phyloP scores from a whole-genome alignment of 2,797 vertebrate species.

The Halcyon leucocephala region DNA sequence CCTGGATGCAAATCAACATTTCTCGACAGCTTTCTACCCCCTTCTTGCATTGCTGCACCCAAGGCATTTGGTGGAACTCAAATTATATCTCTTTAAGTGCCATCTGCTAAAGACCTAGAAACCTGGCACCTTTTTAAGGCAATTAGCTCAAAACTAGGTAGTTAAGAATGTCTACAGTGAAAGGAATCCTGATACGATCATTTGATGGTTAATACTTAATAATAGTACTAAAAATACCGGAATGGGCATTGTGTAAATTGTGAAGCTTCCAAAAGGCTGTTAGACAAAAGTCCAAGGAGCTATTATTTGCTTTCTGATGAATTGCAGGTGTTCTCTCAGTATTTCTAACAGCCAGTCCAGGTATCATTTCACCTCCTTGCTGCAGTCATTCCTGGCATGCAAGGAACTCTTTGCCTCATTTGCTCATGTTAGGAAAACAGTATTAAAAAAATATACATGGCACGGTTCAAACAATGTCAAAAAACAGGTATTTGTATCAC shows the following conservation, averaged over 20 bases:
- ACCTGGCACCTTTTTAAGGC: neutral
- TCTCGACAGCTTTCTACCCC: neutral
- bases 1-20: neutral
- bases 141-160: neutral
- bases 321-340: neutral
- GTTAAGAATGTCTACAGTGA: neutral
- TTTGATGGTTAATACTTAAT: neutral
- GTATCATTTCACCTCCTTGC: neutral
- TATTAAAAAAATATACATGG: neutral
- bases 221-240: neutral
- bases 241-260: neutral
- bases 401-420: neutral
- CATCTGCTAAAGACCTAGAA: neutral
- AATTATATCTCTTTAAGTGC: neutral
- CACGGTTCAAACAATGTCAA: neutral
- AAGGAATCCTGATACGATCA: neutral
- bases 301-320: neutral
- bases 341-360: neutral
- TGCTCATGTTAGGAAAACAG: neutral
- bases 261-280: neutral
- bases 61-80: neutral
- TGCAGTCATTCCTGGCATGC: neutral
- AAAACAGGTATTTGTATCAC: neutral
- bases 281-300: neutral
- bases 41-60: neutral